These are phyloP conservation scores for Anolis sagrei DNA, from an alignment of 2,113 vertebrate genomes.

Conservation along the genomic window DNA sequence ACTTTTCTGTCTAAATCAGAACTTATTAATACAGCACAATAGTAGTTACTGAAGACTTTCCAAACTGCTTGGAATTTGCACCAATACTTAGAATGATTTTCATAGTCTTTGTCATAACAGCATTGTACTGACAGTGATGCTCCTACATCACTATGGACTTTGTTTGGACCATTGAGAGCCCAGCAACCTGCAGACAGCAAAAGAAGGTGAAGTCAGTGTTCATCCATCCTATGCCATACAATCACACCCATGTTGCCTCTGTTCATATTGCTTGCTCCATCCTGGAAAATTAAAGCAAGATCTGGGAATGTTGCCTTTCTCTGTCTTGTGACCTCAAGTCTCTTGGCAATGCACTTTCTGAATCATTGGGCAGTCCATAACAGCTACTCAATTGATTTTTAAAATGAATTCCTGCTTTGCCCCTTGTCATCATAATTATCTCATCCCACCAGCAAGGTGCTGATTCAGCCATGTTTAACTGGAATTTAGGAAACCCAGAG, in stretches of 20 bases:
- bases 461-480: too few relatives aligned
- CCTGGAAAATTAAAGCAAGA: neutral
- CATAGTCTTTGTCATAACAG: constrained; percentile 12
- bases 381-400: neutral
- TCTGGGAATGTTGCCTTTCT: neutral
- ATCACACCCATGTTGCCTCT: neutral
- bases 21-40: accelerated
- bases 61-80: neutral
- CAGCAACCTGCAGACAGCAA: constrained; percentile 30
- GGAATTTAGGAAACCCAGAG: too few relatives aligned
- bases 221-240: neutral
- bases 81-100: constrained; percentile 46
- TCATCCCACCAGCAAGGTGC: too few relatives aligned
- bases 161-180: neutral
- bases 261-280: neutral
- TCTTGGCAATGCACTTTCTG: neutral
- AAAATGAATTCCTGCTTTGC: neutral
- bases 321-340: neutral
- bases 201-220: neutral
- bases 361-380: neutral
- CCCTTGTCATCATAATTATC: neutral
- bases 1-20: neutral
- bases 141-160: neutral
- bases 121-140: constrained; percentile 28
- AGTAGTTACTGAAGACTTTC: accelerated